These are phyloP conservation scores for Cairina moschata DNA, from an alignment of 2,113 vertebrate species.

Conservation along the genomic window DNA sequence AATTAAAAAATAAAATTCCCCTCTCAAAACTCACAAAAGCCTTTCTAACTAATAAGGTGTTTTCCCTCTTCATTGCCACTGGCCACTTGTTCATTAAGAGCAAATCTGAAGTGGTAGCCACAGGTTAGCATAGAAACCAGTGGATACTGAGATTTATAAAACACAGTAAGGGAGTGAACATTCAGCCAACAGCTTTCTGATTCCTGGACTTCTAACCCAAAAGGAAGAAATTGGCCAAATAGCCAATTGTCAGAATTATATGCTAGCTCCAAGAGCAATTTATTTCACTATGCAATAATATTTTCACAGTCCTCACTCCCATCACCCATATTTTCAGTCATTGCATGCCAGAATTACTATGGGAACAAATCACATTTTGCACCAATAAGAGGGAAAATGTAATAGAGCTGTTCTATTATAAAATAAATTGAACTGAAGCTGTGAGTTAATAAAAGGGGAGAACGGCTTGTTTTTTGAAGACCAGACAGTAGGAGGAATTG, in stretches of 20 bases:
- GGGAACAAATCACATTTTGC: background rate
- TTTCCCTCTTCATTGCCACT: background rate
- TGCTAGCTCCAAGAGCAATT: background rate
- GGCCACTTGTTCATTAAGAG: background rate
- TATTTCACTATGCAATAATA: slow-evolving; percentile 7
- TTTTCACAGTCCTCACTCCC: background rate
- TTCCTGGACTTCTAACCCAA: slow-evolving; percentile 12
- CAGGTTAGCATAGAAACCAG: background rate
- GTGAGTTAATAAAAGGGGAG: slow-evolving; percentile 35
- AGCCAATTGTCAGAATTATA: slow-evolving; percentile 25
- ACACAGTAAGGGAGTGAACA: background rate
- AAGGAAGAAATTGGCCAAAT: slow-evolving; percentile 1
- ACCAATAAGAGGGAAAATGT: background rate
- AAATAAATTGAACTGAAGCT: slow-evolving; percentile 1
- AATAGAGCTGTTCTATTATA: background rate
- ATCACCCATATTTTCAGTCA: background rate
- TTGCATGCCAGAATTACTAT: background rate
- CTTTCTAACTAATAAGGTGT: background rate
- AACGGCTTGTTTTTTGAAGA: background rate
- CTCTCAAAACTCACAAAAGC: background rate
- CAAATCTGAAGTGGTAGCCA: background rate
- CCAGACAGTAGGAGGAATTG: background rate
- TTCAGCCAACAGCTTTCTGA: background rate
- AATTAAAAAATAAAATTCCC: background rate
- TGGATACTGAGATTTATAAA: background rate